phyloP scores from a whole-genome alignment of 2,113 vertebrate genomes.

The Elgaria multicarinata region DNA sequence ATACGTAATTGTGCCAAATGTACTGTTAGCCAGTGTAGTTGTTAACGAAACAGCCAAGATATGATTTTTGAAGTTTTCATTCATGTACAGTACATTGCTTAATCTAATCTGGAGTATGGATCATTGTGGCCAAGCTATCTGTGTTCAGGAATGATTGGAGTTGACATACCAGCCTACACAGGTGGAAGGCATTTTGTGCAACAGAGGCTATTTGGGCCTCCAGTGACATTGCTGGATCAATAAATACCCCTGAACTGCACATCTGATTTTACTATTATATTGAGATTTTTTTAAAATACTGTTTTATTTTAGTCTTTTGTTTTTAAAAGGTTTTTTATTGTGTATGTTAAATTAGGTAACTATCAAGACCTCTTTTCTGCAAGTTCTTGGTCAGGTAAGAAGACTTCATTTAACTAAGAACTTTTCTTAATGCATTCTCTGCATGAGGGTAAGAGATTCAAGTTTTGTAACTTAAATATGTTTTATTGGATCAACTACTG shows the following conservation, averaged over 20 bases:
- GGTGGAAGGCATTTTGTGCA: background rate
- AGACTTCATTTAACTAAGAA: background rate
- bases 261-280: background rate
- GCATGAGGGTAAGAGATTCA: background rate
- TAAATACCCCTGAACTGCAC: background rate
- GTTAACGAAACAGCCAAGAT: background rate
- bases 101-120: background rate
- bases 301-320: background rate
- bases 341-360: conserved; percentile 68
- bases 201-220: background rate
- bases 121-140: background rate
- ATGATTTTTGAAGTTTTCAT: no score
- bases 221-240: background rate
- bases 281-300: background rate
- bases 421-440: background rate
- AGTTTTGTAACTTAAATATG: background rate
- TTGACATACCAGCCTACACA: background rate
- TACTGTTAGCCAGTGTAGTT: background rate
- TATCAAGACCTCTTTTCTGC: conserved; percentile 86
- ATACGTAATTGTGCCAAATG: background rate
- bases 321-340: background rate
- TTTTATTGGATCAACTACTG: background rate
- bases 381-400: conserved; percentile 94
- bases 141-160: background rate
- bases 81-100: background rate